Evolutionary conservation across 2,888 invertebrate species (phyloP).

Genomic region (Conchocele bisecta): DNA sequence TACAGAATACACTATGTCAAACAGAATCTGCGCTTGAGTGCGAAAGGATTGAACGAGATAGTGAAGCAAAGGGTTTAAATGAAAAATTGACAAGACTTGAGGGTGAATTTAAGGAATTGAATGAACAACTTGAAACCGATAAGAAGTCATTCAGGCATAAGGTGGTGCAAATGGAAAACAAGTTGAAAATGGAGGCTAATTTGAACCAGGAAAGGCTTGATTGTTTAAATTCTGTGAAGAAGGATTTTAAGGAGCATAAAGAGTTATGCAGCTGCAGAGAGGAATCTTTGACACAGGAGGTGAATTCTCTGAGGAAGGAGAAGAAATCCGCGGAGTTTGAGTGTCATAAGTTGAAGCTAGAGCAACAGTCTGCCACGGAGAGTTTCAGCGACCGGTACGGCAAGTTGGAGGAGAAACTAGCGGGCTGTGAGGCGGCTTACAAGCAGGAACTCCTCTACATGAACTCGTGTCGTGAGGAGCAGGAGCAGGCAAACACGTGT

Average conservation of each 20-base stretch:
- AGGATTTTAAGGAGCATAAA: conserved; percentile 36
- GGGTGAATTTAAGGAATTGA: conserved; percentile 50
- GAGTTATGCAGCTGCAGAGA: conserved; percentile 21
- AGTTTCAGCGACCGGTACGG: conserved; percentile 31
- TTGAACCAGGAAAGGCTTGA: conserved; percentile 21
- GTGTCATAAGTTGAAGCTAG: conserved; percentile 48
- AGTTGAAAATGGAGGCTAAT: conserved; percentile 33
- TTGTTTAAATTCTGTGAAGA: conserved; percentile 29
- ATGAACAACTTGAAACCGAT: conserved; percentile 38
- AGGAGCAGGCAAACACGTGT: conserved; percentile 9
- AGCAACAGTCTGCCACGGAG: conserved; percentile 32
- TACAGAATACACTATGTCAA: conserved; percentile 18
- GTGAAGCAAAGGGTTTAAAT: conserved; percentile 23
- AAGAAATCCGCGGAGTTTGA: conserved; percentile 47
- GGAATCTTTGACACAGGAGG: conserved; percentile 32
- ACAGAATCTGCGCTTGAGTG: neutral
- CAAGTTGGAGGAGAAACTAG: conserved; percentile 28
- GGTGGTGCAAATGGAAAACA: conserved; percentile 39
- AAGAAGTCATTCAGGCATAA: conserved; percentile 31
- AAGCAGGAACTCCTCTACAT: conserved; percentile 38
- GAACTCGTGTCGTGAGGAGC: conserved; percentile 16
- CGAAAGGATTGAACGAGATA: conserved; percentile 46
- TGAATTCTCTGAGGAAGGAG: conserved; percentile 30
- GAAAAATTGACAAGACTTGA: conserved; percentile 52
- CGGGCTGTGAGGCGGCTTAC: conserved; percentile 26